Evolutionary conservation across 2,888 invertebrate genomes (phyloP), one percentile per base, ranked within the genome.

Genomic region (Oxytorus armatus): DNA sequence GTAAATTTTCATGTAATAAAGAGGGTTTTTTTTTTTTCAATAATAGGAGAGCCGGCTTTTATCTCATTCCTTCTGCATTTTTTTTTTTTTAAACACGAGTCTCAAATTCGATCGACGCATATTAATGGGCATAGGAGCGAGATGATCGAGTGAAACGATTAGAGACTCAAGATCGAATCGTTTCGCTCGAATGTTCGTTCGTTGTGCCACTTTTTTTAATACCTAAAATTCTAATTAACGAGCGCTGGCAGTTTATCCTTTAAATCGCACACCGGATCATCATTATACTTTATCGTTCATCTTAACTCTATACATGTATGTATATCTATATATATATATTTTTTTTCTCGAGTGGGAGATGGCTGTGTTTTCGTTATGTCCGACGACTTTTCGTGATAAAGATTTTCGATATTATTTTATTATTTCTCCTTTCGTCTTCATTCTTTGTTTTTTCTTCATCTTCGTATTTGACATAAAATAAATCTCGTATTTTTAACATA

Each of bases 201-300:
- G 39, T 59, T 53, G 36, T 55, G 53, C 42, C 49, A 69, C 16
- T 29, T 53, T 47, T 47, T 61, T 73, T 61, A 51, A 68, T 72
- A 69, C 49, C 66, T 65, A 69, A 75, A 73, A 70, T 23, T 63
- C 66, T 77, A 70, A 70, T 80, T 55, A 75, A 76, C 76, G 82
- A 80, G 80, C 61, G 68, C 70, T 82, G 84, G 74, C 75, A 57
- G 68, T 44, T 57, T 55, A 65, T 82, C 69, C 63, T 68, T 79
- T 39, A 57, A 74, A 61, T 59, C 51, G 23, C 21, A 61, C 23
- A 76, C 76, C 69, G 63, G 25, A 75, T 79, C 68, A 65, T 51
- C 70, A 76, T 44, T 70, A 81, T 73, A 70, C 75, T 63, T 68
- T 57, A 49, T 68, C 77, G 70, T 70, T 76, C 16, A 8, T 66